These are phyloP conservation scores for Dysmachus trigonus DNA, from an alignment of 2,888 invertebrate species.

Conservation along the genomic window DNA sequence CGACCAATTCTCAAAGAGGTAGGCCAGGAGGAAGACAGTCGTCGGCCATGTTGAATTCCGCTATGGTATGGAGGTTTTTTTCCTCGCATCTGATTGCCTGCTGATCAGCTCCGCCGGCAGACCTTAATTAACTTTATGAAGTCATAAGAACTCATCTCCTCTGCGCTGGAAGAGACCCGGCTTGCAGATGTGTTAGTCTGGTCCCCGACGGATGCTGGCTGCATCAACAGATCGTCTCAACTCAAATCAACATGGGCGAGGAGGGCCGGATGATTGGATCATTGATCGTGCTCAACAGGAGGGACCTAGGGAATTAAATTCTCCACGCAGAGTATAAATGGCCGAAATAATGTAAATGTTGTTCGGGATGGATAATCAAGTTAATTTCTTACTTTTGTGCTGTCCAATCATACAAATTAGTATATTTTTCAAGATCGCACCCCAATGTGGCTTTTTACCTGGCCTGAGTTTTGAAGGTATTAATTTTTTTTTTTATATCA, in stretches of 20 bases:
- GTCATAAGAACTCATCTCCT: constrained; percentile 37
- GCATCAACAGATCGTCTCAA: neutral
- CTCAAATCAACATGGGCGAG: neutral
- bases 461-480: neutral
- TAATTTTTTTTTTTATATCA: neutral
- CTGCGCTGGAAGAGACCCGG: neutral
- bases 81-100: constrained; percentile 20
- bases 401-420: neutral
- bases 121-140: constrained; percentile 42
- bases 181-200: neutral
- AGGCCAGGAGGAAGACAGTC: neutral
- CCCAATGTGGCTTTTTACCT: neutral
- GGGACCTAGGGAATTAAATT: constrained; percentile 17
- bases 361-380: constrained; percentile 11
- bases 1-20: neutral
- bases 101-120: neutral
- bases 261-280: neutral
- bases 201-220: neutral
- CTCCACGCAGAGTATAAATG: constrained; percentile 8
- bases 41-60: constrained; percentile 39
- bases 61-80: neutral
- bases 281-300: constrained; percentile 18
- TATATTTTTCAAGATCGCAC: neutral
- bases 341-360: constrained; percentile 29
- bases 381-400: constrained; percentile 34